Base-by-base conservation (phyloP, 2,113 vertebrate genomes). In the Istiophorus platypterus region DNA sequence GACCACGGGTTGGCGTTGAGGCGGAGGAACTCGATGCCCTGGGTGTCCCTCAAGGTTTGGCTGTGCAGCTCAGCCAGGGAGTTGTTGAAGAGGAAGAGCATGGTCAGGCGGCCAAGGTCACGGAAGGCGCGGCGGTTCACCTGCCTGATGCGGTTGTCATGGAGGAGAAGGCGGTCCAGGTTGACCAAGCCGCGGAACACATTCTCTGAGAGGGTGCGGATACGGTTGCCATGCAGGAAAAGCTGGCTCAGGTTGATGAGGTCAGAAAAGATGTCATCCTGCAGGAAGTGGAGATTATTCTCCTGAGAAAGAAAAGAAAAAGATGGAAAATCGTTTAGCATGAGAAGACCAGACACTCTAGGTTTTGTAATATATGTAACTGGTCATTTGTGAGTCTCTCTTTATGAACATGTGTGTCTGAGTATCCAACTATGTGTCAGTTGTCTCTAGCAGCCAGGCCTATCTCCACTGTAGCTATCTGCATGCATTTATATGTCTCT, bases 51-150 rank as follows among this genome's bases (percentile, higher is more conserved):
- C 92, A 99, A 95, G 7, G 96, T 94, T 92, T 98, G 97, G 31
- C 97, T 97, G 0, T 97, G 96, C 88, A 99, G 92, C 65, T 97
- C 96, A 0, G 94, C 94, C 93, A 99, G 93, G 84, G 97, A 96
- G 95, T 99, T 99, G 95, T 99, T 98, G 94, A 99, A 99, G 81
- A 99, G 96, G 93, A 98, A 99, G 81, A 99, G 97, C 95, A 98
- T 99, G 92, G 98, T 98, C 76, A 99, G 96, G 65, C 97, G 96
- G 72, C 95, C 95, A 11, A 99, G 95, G 76, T 97, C 98, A 0
- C 92, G 95, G 84, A 99, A 99, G 83, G 97, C 97, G 51, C 95
- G 95, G 56, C 94, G 96, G 91, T 98, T 97, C 84, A 99, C 96
- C 85, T 96, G 92, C 7, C 94, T 94, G 92, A 99, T 90, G 72